phyloP scores from a whole-genome alignment of 2,797 vertebrate species.

The Denticeps clupeoides region DNA sequence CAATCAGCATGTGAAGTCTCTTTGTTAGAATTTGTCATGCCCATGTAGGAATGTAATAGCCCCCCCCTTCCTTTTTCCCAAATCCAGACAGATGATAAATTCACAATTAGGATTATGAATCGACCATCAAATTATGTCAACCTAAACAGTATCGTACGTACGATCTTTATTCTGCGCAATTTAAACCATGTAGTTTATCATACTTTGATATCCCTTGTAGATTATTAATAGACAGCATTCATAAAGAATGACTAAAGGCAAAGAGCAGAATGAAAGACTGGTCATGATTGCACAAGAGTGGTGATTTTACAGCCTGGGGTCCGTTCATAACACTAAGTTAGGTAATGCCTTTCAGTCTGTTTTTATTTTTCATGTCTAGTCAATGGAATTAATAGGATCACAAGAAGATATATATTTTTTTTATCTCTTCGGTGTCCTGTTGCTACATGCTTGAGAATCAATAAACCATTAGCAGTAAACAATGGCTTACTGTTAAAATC shows the following conservation, averaged over 20 bases:
- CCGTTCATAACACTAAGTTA: slow-evolving; percentile 10
- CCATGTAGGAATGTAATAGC: slow-evolving; percentile 34
- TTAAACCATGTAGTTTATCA: too few relatives aligned
- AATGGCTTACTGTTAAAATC: background rate
- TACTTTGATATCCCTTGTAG: too few relatives aligned
- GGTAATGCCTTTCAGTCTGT: slow-evolving; percentile 8
- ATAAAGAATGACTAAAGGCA: too few relatives aligned
- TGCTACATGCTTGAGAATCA: background rate
- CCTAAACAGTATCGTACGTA: too few relatives aligned
- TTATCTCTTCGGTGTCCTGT: background rate
- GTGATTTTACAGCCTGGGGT: background rate
- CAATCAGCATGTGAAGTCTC: slow-evolving; percentile 38
- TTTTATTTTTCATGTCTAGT: slow-evolving; percentile 24
- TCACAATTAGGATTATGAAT: slow-evolving; percentile 20
- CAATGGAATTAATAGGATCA: slow-evolving; percentile 29
- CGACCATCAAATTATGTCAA: slow-evolving; percentile 12
- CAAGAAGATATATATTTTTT: too few relatives aligned
- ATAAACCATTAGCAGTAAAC: background rate
- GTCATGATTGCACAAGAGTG: slow-evolving; percentile 1
- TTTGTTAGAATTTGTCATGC: slow-evolving; percentile 40
- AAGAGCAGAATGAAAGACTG: too few relatives aligned
- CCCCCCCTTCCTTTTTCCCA: slow-evolving; percentile 17
- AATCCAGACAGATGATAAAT: slow-evolving; percentile 5
- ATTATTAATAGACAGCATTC: too few relatives aligned
- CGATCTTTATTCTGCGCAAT: too few relatives aligned